Evolutionary conservation across 2,888 invertebrate species (phyloP).

Genomic region (Diabrotica balteata): DNA sequence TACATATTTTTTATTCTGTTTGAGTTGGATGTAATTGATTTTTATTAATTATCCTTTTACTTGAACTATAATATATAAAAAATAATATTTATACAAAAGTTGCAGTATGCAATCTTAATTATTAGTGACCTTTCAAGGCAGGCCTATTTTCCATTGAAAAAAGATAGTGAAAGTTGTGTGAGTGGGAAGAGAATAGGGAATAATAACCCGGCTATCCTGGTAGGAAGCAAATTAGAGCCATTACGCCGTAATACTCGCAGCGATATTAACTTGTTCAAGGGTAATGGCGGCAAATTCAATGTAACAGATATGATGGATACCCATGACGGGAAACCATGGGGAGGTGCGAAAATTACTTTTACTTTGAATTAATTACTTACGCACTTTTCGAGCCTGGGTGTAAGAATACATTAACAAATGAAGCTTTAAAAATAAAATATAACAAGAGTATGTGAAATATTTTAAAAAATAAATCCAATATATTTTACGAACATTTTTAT

Average conservation of each 20-base stretch:
- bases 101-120: background rate
- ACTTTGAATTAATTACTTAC: too few species aligned
- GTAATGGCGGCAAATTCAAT: conserved; percentile 26
- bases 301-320: conserved; percentile 13
- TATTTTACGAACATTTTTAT: too few species aligned
- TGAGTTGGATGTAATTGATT: too few species aligned
- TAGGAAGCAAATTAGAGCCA: conserved; percentile 28
- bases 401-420: too few species aligned
- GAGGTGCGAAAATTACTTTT: background rate
- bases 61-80: too few species aligned
- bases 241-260: conserved; percentile 25
- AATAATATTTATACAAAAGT: background rate
- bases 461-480: too few species aligned
- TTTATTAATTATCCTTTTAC: too few species aligned
- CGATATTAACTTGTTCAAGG: conserved; percentile 27
- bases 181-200: conserved; percentile 20
- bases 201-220: conserved; percentile 23
- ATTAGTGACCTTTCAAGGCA: background rate
- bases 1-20: too few species aligned
- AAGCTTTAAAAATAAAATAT: too few species aligned
- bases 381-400: too few species aligned
- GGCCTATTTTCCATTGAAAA: conserved; percentile 2
- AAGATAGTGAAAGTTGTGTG: conserved; percentile 4
- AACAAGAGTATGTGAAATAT: too few species aligned
- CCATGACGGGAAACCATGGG: background rate